These are phyloP conservation scores for Centropus unirufus DNA, from an alignment of 2,113 vertebrate species.

Conservation along the genomic window DNA sequence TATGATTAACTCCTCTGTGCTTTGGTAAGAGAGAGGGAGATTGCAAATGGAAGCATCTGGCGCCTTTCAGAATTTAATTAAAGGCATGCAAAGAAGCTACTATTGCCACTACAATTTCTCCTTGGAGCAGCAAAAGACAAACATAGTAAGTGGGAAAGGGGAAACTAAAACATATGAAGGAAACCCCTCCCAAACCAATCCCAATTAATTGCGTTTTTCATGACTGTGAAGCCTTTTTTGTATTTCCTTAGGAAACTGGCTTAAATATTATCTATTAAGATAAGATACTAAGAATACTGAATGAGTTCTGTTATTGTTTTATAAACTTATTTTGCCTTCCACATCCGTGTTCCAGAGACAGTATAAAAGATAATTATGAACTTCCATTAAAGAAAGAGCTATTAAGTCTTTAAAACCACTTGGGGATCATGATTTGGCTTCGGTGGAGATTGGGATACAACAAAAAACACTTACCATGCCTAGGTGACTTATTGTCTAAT, in stretches of 20 bases:
- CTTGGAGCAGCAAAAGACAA: constrained; percentile 15
- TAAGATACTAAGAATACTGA: background rate
- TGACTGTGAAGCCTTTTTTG: background rate
- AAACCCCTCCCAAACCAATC: background rate
- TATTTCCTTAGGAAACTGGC: background rate
- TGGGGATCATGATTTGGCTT: background rate
- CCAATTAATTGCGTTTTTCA: background rate
- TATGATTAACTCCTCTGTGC: constrained; percentile 34
- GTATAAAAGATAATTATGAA: background rate
- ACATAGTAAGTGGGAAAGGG: background rate
- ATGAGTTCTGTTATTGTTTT: background rate
- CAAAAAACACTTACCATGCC: background rate
- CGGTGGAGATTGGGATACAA: background rate
- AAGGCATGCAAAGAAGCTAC: constrained; percentile 35
- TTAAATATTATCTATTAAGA: background rate
- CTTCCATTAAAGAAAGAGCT: background rate
- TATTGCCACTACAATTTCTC: constrained; percentile 13
- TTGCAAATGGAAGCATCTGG: constrained; percentile 40
- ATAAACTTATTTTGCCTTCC: background rate
- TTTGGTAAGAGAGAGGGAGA: background rate
- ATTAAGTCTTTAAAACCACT: background rate
- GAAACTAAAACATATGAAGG: background rate
- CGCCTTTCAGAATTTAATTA: constrained; percentile 49
- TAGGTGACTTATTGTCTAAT: background rate
- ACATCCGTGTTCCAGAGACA: background rate